phyloP scores from a whole-genome alignment of 2,888 invertebrate species.

The Lagria hirta region DNA sequence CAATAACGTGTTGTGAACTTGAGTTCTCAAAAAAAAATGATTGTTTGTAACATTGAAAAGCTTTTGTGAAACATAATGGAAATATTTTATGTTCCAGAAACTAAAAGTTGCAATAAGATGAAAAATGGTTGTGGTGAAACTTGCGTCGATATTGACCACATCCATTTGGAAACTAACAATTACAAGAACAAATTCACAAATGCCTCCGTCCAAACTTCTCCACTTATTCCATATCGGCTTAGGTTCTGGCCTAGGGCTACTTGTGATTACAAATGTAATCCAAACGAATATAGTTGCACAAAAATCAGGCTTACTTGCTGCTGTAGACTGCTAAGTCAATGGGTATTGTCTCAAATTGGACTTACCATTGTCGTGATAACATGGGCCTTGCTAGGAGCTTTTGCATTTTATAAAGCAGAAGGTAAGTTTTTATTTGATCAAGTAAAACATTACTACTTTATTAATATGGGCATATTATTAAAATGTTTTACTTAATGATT shows the following conservation, averaged over 20 bases:
- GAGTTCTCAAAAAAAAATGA: no score
- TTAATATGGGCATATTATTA: no score
- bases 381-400: conserved; percentile 66
- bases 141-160: conserved; percentile 48
- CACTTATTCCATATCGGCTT: conserved; percentile 58
- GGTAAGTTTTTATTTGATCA: no score
- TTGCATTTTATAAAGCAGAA: conserved; percentile 67
- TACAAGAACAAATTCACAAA: conserved; percentile 43
- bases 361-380: conserved; percentile 60
- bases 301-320: conserved; percentile 46
- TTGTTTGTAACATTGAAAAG: no score
- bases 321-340: conserved; percentile 57
- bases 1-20: no score
- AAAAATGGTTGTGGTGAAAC: conserved; percentile 42
- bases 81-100: conserved; percentile 7
- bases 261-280: conserved; percentile 46
- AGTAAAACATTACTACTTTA: no score
- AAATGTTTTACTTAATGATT: no score
- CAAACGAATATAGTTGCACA: conserved; percentile 43
- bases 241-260: conserved; percentile 59
- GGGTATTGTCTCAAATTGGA: conserved; percentile 62
- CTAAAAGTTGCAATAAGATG: conserved; percentile 36
- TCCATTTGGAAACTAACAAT: conserved; percentile 45
- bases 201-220: conserved; percentile 55
- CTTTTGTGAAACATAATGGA: not conserved